phyloP scores from a whole-genome alignment of 2,113 vertebrate species.

The Connochaetes taurinus region DNA sequence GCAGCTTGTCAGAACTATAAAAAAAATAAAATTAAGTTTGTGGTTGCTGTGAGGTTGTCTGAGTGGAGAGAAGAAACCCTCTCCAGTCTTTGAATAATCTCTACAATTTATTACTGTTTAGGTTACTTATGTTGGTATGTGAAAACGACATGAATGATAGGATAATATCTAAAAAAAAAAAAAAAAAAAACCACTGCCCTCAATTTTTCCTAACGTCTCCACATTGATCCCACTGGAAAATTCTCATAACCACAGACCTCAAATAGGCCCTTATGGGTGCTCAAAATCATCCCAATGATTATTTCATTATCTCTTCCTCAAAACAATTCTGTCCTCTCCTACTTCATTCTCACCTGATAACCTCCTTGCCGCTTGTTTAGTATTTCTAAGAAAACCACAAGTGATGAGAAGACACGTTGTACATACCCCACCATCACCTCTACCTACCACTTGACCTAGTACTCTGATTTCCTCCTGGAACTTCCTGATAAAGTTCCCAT shows the following conservation, averaged over 20 bases:
- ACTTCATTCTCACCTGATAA: neutral
- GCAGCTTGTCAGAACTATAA: neutral
- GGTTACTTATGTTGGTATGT: neutral
- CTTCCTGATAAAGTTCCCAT: neutral
- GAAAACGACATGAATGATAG: neutral
- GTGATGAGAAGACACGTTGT: neutral
- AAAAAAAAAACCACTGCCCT: accelerated
- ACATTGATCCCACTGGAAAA: neutral
- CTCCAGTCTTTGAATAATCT: neutral
- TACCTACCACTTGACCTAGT: neutral
- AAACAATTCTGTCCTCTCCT: neutral
- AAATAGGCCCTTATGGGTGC: neutral
- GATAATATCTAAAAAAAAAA: neutral
- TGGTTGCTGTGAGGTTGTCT: neutral
- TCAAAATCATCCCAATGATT: neutral
- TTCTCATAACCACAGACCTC: neutral
- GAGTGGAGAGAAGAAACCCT: neutral
- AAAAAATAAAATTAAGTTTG: neutral
- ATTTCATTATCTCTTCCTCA: neutral
- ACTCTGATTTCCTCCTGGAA: neutral
- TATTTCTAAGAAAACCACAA: neutral
- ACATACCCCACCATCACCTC: neutral
- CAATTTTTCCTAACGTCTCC: neutral
- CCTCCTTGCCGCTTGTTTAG: neutral
- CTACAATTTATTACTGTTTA: neutral